phyloP scores from a whole-genome alignment of 2,888 invertebrate genomes.

The Nomada fabriciana region DNA sequence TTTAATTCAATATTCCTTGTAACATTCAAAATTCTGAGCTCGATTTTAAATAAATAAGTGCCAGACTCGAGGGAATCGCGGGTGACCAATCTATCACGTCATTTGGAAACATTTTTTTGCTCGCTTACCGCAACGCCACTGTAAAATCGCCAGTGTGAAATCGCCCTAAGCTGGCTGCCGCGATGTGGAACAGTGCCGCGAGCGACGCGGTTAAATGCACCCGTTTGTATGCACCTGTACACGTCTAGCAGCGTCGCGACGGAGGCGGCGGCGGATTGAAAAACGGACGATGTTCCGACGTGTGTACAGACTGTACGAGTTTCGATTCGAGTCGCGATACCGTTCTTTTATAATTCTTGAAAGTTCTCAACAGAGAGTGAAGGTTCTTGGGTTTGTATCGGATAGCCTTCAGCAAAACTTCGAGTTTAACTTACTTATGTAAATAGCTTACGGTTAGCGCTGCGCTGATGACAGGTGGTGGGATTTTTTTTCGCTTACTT shows the following conservation, averaged over 20 bases:
- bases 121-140: no score
- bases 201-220: slow-evolving; percentile 46
- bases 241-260: slow-evolving; percentile 13
- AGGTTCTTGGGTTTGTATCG: neutral
- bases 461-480: neutral
- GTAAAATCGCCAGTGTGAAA: neutral
- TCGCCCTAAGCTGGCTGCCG: slow-evolving; percentile 31
- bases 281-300: slow-evolving; percentile 17
- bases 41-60: no score
- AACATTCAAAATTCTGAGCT: no score
- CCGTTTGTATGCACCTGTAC: slow-evolving; percentile 46
- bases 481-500: neutral
- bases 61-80: no score
- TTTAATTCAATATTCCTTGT: no score
- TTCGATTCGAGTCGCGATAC: neutral
- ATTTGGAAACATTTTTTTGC: neutral
- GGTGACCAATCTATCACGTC: no score
- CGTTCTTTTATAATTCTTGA: neutral
- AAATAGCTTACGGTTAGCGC: neutral
- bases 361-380: neutral
- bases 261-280: slow-evolving; percentile 41
- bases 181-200: slow-evolving; percentile 30
- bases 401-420: neutral
- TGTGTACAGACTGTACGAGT: neutral
- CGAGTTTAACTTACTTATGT: neutral